Conservation (phyloP, 2,888 invertebrate genomes). For the Sabatieria punctata region DNA sequence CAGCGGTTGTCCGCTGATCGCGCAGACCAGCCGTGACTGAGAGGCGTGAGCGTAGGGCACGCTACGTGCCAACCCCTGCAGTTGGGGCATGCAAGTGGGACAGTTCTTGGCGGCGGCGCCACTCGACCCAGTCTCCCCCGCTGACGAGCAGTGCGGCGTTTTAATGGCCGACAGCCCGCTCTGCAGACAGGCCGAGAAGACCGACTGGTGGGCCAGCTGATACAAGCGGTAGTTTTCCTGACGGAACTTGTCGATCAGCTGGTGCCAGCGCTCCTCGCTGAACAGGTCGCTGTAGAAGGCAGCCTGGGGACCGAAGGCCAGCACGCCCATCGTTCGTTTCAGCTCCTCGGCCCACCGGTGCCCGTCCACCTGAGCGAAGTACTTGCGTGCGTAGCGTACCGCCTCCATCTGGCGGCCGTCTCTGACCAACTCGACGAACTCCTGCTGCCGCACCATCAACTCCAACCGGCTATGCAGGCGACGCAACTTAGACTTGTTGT, state of each 20-base stretch:
- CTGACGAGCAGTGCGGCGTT: slow-evolving; percentile 55
- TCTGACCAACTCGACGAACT: slow-evolving; percentile 63
- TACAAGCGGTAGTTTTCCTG: slow-evolving; percentile 82
- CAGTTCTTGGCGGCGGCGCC: slow-evolving; percentile 17
- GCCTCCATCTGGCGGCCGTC: slow-evolving; percentile 70
- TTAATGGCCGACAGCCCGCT: slow-evolving; percentile 86
- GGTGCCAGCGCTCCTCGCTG: slow-evolving; percentile 57
- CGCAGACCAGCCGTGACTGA: slow-evolving; percentile 80
- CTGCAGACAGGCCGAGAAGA: slow-evolving; percentile 75
- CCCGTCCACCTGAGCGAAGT: slow-evolving; percentile 65
- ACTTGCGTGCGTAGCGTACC: slow-evolving; percentile 73
- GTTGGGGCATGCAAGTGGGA: slow-evolving; percentile 28
- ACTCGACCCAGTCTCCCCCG: too few species aligned
- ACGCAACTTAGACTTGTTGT: slow-evolving; percentile 36
- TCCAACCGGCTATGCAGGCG: slow-evolving; percentile 60
- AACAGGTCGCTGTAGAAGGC: slow-evolving; percentile 8
- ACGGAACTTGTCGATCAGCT: slow-evolving; percentile 71
- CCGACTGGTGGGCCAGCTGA: slow-evolving; percentile 73
- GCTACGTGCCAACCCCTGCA: slow-evolving; percentile 63
- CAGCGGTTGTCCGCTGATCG: slow-evolving; percentile 67
- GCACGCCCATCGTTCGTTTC: slow-evolving; percentile 70
- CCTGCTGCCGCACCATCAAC: slow-evolving; percentile 56
- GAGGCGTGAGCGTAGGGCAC: slow-evolving; percentile 84
- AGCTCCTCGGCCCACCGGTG: slow-evolving; percentile 42
- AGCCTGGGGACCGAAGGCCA: slow-evolving; percentile 52